Evolutionary conservation across 2,797 vertebrate species (phyloP), one percentile per base, ranked within the genome.

Genomic region (Meriones psammophilus): DNA sequence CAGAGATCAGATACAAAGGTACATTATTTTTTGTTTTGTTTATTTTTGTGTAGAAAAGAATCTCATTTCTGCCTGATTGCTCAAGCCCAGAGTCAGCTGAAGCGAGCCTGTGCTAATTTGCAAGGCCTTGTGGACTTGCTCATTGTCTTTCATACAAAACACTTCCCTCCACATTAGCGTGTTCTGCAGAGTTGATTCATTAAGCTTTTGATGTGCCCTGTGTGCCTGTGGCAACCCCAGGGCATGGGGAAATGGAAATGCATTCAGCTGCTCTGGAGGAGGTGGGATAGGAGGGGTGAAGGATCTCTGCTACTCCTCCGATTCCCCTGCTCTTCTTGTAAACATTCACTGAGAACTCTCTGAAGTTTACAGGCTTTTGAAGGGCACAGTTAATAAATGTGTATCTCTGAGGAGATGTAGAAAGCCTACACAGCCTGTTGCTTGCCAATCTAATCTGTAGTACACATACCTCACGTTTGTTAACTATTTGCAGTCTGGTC

Each of bases 371-470:
- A 95, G 50, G 64, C 88, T 96, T 96, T 95, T 94, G 96, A 98
- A 97, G 95, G 93, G 93, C 94, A 96, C 36, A 77, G 93, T 93
- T 97, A 97, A 97, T 97, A 96, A 96, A 94, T 42, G 64, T 73
- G 46, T 79, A 79, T 96, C 94, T 97, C 96, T 91, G 81, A 79
- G 64, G 95, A 96, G 78, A 92, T 54, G 78, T 68, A 58, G 93
- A 93, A 97, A 89, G 54, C 81, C 30, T 7, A 3, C 26, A 42
- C 10, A 71, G 88, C 39, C 89, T 77, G 69, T 87, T 95, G 91
- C 84, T 92, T 80, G 46, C 33, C 39, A 85, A 94, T 91, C 18
- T 92, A 91, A 94, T 85, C 28, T 1, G 58, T 24, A 95, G 79
- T 85, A 71, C n/a, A 68, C 30, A 68, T 4, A 68, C 58, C 74